Evolutionary conservation across 2,797 vertebrate genomes (phyloP).

Genomic region (Scarus forsteni): DNA sequence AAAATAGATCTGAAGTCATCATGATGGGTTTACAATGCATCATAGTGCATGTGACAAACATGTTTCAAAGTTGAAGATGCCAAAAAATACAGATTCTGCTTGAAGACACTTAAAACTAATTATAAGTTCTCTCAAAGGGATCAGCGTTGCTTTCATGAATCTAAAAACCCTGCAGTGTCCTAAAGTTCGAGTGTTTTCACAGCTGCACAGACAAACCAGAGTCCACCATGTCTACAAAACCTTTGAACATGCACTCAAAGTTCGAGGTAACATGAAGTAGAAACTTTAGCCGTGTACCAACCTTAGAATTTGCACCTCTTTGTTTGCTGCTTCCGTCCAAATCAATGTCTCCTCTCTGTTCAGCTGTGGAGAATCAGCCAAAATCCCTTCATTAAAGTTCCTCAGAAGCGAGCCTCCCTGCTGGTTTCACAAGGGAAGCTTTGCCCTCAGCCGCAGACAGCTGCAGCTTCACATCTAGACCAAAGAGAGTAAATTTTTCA

Average conservation of each 20-base stretch:
- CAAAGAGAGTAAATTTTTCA: background rate
- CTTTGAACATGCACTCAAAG: background rate
- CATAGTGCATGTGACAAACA: too few species aligned
- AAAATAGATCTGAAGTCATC: too few species aligned
- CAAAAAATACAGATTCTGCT: too few species aligned
- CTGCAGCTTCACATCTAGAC: constrained; percentile 38
- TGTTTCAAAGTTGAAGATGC: too few species aligned
- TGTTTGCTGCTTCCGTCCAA: constrained; percentile 30
- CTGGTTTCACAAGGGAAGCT: constrained; percentile 34
- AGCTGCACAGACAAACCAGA: constrained; percentile 36
- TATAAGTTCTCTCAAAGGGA: too few species aligned
- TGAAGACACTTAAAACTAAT: too few species aligned
- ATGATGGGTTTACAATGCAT: too few species aligned
- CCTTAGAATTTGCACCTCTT: constrained; percentile 33
- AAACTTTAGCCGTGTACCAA: constrained; percentile 31
- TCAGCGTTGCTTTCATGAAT: background rate
- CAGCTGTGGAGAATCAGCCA: constrained; percentile 34
- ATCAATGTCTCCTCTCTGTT: constrained; percentile 16
- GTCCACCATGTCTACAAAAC: background rate
- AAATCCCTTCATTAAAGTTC: constrained; percentile 61
- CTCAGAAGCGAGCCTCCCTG: constrained; percentile 42
- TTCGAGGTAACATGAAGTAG: background rate
- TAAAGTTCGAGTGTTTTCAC: constrained; percentile 42
- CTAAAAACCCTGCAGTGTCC: background rate
- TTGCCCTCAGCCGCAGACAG: constrained; percentile 14